Evolutionary conservation across 2,888 invertebrate species (phyloP), one percentile per base, ranked within the genome.

Genomic region (Cantharis lateralis): DNA sequence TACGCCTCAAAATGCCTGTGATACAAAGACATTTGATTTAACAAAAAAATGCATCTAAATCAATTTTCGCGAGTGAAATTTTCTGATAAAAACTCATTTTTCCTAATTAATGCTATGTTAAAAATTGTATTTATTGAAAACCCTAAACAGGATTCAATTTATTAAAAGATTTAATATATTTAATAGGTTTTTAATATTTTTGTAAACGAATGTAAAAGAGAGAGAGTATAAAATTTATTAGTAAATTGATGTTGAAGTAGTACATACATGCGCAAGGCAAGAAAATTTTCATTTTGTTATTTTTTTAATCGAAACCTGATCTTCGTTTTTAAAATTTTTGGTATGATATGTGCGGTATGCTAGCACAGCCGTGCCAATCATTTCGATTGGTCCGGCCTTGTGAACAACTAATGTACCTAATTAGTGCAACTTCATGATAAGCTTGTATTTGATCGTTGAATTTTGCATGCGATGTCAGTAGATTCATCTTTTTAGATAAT

Each of bases 1-100:
- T 84, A 85, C 82, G 85, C 85, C 86, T 87, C 86, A 85, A 86
- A 86, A 81, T 85, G 87, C 85, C 86, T 86, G 87, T 86, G 87
- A 87, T 87, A 86, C 81, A 81, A 84, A 84, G 78, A 76, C 72
- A 48, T 48, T 48, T 48, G 48, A 48, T 48, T 48, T 48, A n/a
- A 48, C 48, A n/a, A 48, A 48, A 20, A 48, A 48, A 48, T 48
- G n/a, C 48, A 48, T 48, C 48, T n/a, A 48, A 48, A n/a, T 48
- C n/a, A 48, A 48, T 48, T 48, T 48, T 48, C 48, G n/a, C 48
- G 48, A 48, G 48, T n/a, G 48, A 48, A 48, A 48, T n/a, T 48
- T 48, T 48, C 48, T n/a, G 48, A 2, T n/a, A 7, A 48, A 48
- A 48, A 48, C n/a, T 13, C 48, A 48, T n/a, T 48, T 48, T 48